Percentiles rank a stretch among this genome's conserved stretches.
Conservation (phyloP, 1,140 invertebrate species). For the Tigriopus japonicus region DNA sequence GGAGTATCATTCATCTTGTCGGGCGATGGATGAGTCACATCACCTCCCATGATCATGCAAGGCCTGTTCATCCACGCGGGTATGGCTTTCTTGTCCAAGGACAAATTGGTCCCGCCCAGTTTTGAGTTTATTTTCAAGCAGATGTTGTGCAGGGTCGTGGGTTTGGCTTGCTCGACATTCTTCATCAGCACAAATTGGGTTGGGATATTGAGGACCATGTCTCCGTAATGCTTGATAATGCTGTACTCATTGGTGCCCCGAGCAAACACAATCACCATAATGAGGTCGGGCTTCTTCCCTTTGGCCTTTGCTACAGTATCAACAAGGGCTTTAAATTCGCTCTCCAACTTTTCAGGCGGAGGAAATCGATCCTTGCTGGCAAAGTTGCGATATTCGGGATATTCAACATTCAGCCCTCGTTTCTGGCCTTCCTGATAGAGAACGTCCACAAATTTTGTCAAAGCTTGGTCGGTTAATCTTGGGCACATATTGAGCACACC, state of each 20-base stretch:
- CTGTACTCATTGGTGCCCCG: not conserved
- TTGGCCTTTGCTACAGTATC: too few relatives aligned
- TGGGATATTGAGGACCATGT: not conserved
- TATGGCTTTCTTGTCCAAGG: conserved; percentile 35
- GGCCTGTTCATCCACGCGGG: conserved; percentile 12
- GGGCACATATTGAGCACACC: not conserved
- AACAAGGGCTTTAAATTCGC: too few relatives aligned
- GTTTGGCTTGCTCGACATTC: not conserved
- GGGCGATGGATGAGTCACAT: conserved; percentile 43
- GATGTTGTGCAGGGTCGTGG: conserved; percentile 35
- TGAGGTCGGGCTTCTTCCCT: not conserved
- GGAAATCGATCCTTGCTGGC: too few relatives aligned
- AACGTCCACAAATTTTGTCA: not conserved
- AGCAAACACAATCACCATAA: not conserved
- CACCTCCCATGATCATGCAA: conserved; percentile 39
- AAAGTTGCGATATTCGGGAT: not conserved
- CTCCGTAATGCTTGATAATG: not conserved
- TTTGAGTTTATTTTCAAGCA: conserved; percentile 46
- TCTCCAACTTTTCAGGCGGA: too few relatives aligned
- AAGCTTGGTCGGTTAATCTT: too few relatives aligned
- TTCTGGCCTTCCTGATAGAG: not conserved
- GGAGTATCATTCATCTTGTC: conserved; percentile 29
- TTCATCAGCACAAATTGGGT: conserved; percentile 11
- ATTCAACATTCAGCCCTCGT: not conserved
- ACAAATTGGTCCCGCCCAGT: conserved; percentile 36